Percentiles rank a stretch among this genome's conserved stretches.
Evolutionary conservation across 2,888 invertebrate genomes (phyloP).

Genomic region (Imbricaverruca yamaguchii): DNA sequence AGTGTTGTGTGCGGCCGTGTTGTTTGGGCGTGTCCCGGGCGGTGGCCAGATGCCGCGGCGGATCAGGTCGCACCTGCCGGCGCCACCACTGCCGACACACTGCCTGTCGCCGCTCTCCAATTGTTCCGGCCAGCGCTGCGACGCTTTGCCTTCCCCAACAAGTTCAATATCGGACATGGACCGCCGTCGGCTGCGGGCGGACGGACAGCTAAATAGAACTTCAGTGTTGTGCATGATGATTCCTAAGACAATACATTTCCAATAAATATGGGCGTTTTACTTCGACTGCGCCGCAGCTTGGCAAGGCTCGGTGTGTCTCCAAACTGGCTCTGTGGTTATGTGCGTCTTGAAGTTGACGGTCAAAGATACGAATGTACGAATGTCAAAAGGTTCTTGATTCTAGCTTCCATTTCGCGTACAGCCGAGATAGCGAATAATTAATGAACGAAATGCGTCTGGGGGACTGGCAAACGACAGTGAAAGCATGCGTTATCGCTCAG

Average conservation of each 20-base stretch:
- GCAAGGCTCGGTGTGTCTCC: too few relatives aligned
- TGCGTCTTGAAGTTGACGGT: neutral
- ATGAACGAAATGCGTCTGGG: too few relatives aligned
- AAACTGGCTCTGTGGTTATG: neutral
- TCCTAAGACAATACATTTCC: conserved; percentile 7
- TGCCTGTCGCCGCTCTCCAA: neutral
- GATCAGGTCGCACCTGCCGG: neutral
- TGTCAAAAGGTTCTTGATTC: neutral
- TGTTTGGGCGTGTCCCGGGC: neutral
- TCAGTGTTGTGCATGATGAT: neutral
- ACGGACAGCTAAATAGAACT: neutral
- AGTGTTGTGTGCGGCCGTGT: neutral
- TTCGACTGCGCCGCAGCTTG: neutral
- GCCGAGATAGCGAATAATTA: too few relatives aligned
- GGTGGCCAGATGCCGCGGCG: neutral
- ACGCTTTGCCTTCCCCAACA: neutral
- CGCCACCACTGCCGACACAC: neutral
- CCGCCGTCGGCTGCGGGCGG: neutral
- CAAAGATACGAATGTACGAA: neutral
- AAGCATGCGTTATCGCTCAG: too few relatives aligned
- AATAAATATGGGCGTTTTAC: neutral
- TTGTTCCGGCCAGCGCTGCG: neutral
- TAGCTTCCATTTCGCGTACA: neutral
- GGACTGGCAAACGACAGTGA: too few relatives aligned
- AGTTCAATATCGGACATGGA: neutral